Percentiles rank a stretch among this genome's conserved stretches.
Conservation (phyloP, 2,113 vertebrate genomes). For the Emberiza fucata region DNA sequence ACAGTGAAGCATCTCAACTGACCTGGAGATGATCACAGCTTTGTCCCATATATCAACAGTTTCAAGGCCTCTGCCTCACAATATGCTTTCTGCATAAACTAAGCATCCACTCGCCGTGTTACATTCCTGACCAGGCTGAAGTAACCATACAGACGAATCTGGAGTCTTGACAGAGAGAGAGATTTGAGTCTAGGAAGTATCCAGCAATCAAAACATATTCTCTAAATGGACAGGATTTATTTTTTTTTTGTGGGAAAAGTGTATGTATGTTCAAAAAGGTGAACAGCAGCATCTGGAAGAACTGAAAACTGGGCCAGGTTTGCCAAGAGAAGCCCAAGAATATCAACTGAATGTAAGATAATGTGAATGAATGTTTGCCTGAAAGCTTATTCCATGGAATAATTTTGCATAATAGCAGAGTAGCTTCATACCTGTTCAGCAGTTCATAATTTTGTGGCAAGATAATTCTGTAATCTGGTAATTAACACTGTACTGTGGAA, state of each 20-base stretch:
- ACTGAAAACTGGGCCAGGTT: not conserved
- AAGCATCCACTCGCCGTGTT: not conserved
- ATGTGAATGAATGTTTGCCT: not conserved
- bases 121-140: not conserved
- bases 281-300: not conserved
- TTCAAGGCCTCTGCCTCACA: not conserved
- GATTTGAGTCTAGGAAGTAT: not conserved
- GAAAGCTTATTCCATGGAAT: not conserved
- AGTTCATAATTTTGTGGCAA: not conserved
- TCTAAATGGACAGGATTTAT: not conserved
- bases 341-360: not conserved
- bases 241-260: rapidly evolving
- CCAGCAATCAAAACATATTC: not conserved
- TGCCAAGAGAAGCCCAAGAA: not conserved
- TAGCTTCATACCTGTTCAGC: not conserved
- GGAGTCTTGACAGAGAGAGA: not conserved
- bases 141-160: not conserved
- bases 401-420: not conserved
- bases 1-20: not conserved
- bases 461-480: not conserved
- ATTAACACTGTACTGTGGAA: not conserved
- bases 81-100: not conserved
- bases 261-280: not conserved
- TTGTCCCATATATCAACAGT: not conserved
- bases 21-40: not conserved